Conservation (phyloP, 2,113 vertebrate species). For the Paralichthys olivaceus region DNA sequence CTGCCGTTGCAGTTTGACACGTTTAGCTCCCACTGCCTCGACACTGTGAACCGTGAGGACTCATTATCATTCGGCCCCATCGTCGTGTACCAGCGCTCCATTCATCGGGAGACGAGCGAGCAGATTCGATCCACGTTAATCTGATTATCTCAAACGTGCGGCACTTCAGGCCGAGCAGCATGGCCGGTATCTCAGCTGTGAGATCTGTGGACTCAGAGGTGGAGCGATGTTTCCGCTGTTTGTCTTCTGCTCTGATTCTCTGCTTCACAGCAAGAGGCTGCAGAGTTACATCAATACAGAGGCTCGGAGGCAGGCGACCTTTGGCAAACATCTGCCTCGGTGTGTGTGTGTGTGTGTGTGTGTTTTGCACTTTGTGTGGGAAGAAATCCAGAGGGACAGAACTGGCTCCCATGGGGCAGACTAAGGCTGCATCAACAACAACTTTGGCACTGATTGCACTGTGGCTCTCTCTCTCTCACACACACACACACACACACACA, state of each 20-base stretch:
- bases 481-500: constrained; percentile 9
- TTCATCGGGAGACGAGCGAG: constrained; percentile 54
- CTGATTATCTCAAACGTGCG: constrained; percentile 54
- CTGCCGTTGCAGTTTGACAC: background rate
- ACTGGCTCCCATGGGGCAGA: constrained; percentile 25
- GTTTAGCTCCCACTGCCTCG: constrained; percentile 4
- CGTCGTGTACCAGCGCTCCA: constrained; percentile 28
- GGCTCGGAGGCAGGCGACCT: constrained; percentile 34
- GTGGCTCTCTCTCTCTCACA: constrained; percentile 12
- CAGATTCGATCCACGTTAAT: constrained; percentile 64
- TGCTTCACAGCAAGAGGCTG: background rate
- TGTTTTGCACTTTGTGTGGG: constrained; percentile 22
- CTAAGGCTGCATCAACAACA: constrained; percentile 41
- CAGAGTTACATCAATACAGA: background rate
- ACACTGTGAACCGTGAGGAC: constrained; percentile 23
- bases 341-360: constrained; percentile 22
- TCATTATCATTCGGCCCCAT: constrained; percentile 71
- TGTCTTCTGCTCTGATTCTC: constrained; percentile 12
- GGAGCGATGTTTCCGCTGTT: background rate
- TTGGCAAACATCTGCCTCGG: constrained; percentile 47
- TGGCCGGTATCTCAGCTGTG: constrained; percentile 6
- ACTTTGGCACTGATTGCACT: constrained; percentile 41
- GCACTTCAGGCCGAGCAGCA: background rate
- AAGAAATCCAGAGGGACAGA: constrained; percentile 22
- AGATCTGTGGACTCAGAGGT: constrained; percentile 3